These are phyloP conservation scores for Xerus rutilus DNA, from an alignment of 2,797 vertebrate species.

Conservation along the genomic window DNA sequence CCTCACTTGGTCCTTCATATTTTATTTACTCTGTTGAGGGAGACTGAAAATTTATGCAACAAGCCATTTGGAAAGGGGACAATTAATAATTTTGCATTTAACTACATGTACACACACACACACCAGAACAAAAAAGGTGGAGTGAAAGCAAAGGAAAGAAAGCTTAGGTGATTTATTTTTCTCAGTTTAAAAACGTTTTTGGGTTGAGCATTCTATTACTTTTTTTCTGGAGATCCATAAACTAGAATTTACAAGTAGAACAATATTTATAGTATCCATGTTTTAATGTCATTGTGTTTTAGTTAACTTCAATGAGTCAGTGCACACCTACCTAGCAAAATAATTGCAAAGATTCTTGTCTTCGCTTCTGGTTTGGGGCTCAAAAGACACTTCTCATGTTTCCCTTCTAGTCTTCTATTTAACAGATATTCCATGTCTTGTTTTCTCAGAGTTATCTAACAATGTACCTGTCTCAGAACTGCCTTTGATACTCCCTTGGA, in stretches of 20 bases:
- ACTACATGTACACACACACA: not conserved
- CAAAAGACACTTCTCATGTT: conserved; percentile 24
- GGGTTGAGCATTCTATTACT: not conserved
- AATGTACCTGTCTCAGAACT: not conserved
- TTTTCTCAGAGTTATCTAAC: conserved; percentile 10
- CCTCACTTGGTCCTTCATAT: not conserved
- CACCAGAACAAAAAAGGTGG: too few relatives aligned
- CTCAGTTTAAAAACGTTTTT: not conserved
- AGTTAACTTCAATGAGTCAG: not conserved
- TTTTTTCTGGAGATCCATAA: not conserved
- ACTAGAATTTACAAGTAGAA: not conserved
- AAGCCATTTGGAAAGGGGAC: not conserved
- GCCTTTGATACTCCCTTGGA: not conserved
- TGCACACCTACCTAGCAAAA: not conserved
- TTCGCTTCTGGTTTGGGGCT: not conserved
- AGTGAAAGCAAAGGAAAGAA: not conserved
- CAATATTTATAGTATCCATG: not conserved
- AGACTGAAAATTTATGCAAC: not conserved
- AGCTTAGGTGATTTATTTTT: not conserved
- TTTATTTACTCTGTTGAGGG: not conserved
- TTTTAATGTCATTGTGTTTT: not conserved
- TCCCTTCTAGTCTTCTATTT: not conserved
- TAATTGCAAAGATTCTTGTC: conserved; percentile 3
- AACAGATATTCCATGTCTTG: not conserved
- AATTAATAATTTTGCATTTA: conserved; percentile 27